Percentiles rank a stretch among this genome's conserved stretches.
Evolutionary conservation across 2,797 vertebrate genomes (phyloP).

Genomic region (Syndactyla subalaris): DNA sequence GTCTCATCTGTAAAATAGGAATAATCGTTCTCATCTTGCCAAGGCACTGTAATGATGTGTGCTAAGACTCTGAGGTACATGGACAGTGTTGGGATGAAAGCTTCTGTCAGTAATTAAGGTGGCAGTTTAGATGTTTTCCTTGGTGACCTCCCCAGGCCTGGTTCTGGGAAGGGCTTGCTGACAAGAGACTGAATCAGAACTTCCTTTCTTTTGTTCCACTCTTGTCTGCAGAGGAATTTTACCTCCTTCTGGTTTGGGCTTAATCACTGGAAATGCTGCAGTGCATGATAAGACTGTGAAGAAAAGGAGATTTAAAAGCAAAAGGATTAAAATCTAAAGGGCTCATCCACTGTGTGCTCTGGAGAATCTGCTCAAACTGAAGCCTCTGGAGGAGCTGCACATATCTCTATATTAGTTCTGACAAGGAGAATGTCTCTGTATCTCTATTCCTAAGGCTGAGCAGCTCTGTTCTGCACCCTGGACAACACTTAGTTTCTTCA

Average conservation of each 20-base stretch:
- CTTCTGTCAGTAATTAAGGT: neutral
- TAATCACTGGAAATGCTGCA: constrained; percentile 43
- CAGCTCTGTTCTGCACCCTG: neutral
- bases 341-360: neutral
- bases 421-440: neutral
- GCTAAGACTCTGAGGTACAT: neutral
- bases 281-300: constrained; percentile 12
- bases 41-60: neutral
- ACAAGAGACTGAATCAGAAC: neutral
- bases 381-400: neutral
- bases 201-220: neutral
- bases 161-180: neutral
- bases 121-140: neutral
- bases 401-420: neutral
- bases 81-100: neutral
- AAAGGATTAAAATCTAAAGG: constrained; percentile 57
- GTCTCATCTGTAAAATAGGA: neutral
- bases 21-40: neutral
- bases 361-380: neutral
- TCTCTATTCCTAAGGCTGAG: constrained; percentile 17
- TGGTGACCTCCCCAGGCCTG: neutral
- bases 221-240: neutral
- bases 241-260: neutral
- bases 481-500: neutral
- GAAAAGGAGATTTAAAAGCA: constrained; percentile 42